phyloP scores from a whole-genome alignment of 2,888 invertebrate species.

The Enoplolaimus lenunculus region DNA sequence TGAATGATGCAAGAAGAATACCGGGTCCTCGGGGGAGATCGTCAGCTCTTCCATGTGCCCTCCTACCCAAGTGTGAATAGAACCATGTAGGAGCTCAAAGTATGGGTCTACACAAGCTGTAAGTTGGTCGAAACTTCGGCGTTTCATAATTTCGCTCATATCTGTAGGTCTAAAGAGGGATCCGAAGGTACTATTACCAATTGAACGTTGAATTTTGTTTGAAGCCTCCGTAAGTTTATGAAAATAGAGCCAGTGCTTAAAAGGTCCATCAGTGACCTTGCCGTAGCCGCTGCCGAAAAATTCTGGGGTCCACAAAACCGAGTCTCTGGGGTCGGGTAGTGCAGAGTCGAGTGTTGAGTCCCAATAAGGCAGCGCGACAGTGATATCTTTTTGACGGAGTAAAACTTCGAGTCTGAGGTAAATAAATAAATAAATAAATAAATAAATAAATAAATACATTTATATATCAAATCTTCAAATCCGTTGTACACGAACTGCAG shows the following conservation, averaged over 20 bases:
- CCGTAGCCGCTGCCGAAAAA: constrained; percentile 36
- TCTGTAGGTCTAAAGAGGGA: constrained; percentile 18
- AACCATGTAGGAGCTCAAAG: constrained; percentile 30
- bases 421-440: no score
- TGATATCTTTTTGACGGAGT: background rate
- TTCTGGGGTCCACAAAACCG: constrained; percentile 32
- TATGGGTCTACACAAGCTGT: constrained; percentile 25
- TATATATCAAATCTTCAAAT: no score
- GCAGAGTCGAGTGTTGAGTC: constrained; percentile 28
- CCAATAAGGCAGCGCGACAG: constrained; percentile 17
- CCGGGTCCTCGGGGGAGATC: constrained; percentile 32
- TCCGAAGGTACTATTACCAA: constrained; percentile 21
- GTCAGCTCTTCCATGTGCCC: constrained; percentile 30
- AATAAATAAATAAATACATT: no score
- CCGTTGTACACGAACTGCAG: no score
- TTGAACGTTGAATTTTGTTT: constrained; percentile 7
- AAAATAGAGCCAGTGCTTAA: constrained; percentile 36
- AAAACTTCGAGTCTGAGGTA: constrained; percentile 10
- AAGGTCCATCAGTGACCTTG: constrained; percentile 38
- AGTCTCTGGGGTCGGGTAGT: constrained; percentile 32
- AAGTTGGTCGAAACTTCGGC: constrained; percentile 1
- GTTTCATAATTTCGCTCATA: constrained; percentile 11
- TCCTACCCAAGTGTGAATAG: constrained; percentile 29
- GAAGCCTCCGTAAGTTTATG: constrained; percentile 25
- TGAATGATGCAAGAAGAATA: constrained; percentile 33